Evolutionary conservation across 1,140 invertebrate genomes (phyloP).

Genomic region (Atta colombica): DNA sequence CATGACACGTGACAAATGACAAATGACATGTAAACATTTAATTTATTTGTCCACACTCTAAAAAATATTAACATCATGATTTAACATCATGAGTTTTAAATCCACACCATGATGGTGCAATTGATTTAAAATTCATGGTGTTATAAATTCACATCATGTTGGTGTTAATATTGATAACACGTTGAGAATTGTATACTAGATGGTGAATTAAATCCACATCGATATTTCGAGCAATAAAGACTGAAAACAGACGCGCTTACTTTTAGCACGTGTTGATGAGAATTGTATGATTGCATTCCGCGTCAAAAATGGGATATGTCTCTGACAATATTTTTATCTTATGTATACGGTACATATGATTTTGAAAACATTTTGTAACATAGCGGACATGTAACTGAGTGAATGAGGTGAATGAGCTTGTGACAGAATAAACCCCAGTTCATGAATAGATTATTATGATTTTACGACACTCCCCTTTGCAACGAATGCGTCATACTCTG

Average conservation of each 20-base stretch:
- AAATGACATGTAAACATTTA: neutral
- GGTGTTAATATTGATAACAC: no score
- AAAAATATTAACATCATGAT: no score
- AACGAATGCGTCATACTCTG: constrained; percentile 69
- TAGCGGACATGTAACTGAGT: neutral
- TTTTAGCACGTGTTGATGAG: neutral
- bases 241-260: neutral
- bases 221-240: no score
- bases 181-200: no score
- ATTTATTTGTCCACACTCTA: neutral
- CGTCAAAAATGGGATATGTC: neutral
- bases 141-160: no score
- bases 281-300: neutral
- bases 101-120: no score
- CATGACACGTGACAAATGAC: neutral
- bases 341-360: neutral
- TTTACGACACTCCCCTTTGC: neutral
- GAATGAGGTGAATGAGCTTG: neutral
- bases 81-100: no score
- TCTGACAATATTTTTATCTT: neutral
- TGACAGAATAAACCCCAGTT: constrained; percentile 61
- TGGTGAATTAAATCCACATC: no score
- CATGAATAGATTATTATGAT: constrained; percentile 46
- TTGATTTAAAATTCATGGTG: no score
- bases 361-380: neutral